Conservation (phyloP, 2,113 vertebrate species). For the Microcebus ravelobensis region DNA sequence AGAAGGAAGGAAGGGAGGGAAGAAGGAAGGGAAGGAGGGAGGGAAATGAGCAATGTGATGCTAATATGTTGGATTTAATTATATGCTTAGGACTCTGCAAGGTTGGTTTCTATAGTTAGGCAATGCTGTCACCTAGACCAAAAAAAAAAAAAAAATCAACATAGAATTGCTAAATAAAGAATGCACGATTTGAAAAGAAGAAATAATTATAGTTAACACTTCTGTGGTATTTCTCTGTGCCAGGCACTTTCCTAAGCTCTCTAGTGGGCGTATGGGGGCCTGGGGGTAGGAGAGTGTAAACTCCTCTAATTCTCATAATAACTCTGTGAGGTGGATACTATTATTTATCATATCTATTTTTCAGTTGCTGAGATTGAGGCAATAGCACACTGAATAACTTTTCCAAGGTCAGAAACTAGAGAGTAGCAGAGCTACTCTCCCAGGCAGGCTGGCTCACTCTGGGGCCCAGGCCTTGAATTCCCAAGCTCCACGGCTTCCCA, state of each 20-base stretch:
- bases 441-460: background rate
- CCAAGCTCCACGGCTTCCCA: fast-evolving
- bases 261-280: background rate
- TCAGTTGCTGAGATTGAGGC: background rate
- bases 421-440: no score
- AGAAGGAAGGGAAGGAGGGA: background rate
- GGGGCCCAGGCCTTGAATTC: background rate
- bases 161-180: slow-evolving; percentile 49
- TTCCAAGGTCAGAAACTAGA: background rate
- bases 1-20: background rate
- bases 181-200: slow-evolving; percentile 7
- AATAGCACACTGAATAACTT: background rate
- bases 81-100: background rate
- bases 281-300: slow-evolving; percentile 40
- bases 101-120: slow-evolving; percentile 33
- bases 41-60: background rate
- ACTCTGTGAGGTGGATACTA: slow-evolving; percentile 30
- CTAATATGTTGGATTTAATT: background rate
- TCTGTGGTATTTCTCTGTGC: background rate
- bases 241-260: background rate
- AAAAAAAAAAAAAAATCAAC: background rate
- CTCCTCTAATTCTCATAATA: slow-evolving; percentile 13
- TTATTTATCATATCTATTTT: slow-evolving; percentile 33
- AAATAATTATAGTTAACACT: slow-evolving; percentile 47
- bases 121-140: slow-evolving; percentile 5